A percentile compares a stretch with the other conserved stretches of the same genome.
These are phyloP conservation scores for human DNA, from an alignment of 2,113 vertebrate genomes.

Conservation along the genomic window DNA sequence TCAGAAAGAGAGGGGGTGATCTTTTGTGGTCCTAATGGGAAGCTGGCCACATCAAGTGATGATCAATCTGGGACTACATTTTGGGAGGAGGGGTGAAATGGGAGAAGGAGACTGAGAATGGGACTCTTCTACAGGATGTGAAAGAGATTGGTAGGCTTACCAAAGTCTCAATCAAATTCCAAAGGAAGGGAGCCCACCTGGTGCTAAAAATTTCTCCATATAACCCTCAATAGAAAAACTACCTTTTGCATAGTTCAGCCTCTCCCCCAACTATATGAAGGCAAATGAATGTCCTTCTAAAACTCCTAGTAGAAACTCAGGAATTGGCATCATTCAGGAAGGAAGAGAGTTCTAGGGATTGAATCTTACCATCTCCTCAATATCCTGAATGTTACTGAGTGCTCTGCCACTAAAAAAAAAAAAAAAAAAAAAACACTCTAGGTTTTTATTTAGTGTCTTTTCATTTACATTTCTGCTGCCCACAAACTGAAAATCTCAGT, in stretches of 20 bases:
- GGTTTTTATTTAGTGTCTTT: constrained; percentile 15
- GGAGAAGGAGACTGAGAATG: background rate
- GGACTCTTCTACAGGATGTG: background rate
- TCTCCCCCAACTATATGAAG: background rate
- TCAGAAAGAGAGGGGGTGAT: background rate
- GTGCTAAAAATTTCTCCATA: background rate
- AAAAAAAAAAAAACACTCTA: background rate
- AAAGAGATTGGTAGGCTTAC: background rate
- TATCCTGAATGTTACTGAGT: constrained; percentile 9
- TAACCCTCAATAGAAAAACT: background rate
- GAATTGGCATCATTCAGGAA: constrained; percentile 11
- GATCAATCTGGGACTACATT: background rate
- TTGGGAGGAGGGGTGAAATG: background rate
- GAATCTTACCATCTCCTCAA: background rate
- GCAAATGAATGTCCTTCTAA: background rate
- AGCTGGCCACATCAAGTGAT: constrained; percentile 23
- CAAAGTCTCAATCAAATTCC: constrained; percentile 1
- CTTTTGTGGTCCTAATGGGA: background rate
- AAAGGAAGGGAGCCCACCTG: background rate
- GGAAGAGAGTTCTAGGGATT: background rate
- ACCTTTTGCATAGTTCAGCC: background rate
- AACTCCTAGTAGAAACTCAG: constrained; percentile 8
- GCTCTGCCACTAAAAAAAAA: background rate
- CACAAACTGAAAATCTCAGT: background rate
- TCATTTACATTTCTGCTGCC: background rate